Evolutionary conservation across 2,888 invertebrate genomes (phyloP), one percentile per base, ranked within the genome.

Genomic region (Steromphala cineraria): DNA sequence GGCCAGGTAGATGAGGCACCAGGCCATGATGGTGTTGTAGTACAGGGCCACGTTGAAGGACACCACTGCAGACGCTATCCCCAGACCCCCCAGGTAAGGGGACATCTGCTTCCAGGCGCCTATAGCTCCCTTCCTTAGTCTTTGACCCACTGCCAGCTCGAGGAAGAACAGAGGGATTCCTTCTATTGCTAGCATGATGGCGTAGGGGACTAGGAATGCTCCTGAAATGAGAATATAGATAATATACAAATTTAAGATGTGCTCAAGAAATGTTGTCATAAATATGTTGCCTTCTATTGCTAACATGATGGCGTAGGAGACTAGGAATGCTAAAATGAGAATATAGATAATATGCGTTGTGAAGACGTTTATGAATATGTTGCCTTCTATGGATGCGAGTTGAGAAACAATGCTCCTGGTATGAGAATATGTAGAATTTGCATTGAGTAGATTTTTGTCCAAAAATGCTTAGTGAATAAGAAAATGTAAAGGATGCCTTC

Each of bases 41-140:
- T 98, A 98, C 76, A 98, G 94, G 0, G 97, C 97, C 81, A 98
- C 97, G 94, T 98, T 97, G 89, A 98, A 96, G 2, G 98, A 97
- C 83, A 98, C 98, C 83, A 97, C 95, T 90, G 98, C 97, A 86
- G 97, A 97, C 77, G 98, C 96, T 86, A 98, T 97, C 77, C 98
- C 98, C 87, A 98, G 97, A 79, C 98, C 98, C 13, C 98, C 98
- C 79, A 98, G 94, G 96, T 97, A 97, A 0, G 91, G 98, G 93
- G 98, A 98, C 91, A 98, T 97, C 88, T 97, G 97, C 94, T 97
- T 98, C 98, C 98, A 98, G 0, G 98, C 97, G 0, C 98, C 98
- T 28, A 98, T 94, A 0, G 97, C 96, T 56, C 98, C 97, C 84
- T 97, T 95, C 13, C 98, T 95, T 96, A 98, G 96, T 93, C 96